A percentile compares a stretch with the other conserved stretches of the same genome.
Evolutionary conservation across 2,888 invertebrate genomes (phyloP).

Genomic region (Eupithecia subfuscata): DNA sequence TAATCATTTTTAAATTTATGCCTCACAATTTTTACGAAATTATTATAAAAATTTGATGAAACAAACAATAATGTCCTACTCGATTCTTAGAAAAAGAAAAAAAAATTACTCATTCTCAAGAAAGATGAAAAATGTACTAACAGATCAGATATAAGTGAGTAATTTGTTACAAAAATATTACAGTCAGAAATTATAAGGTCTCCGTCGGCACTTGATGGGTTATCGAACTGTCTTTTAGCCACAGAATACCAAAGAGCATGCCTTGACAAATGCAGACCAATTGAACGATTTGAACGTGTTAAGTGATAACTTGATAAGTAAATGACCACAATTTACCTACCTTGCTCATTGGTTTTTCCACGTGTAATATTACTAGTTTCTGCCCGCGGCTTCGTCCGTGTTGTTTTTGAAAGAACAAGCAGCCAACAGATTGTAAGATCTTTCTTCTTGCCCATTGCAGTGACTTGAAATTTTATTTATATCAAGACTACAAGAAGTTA

Average conservation of each 20-base stretch:
- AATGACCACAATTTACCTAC: neutral
- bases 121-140: neutral
- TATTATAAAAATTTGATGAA: too few species aligned
- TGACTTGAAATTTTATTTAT: too few species aligned
- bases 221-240: neutral
- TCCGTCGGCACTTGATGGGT: neutral
- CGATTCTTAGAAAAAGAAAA: too few species aligned
- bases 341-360: slow-evolving; percentile 1
- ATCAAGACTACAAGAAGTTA: too few species aligned
- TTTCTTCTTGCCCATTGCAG: too few species aligned
- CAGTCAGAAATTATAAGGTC: neutral
- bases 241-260: neutral
- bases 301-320: neutral
- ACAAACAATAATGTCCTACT: too few species aligned
- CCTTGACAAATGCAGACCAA: neutral
- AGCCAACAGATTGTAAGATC: too few species aligned
- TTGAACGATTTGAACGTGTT: neutral
- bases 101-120: neutral
- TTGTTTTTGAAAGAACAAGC: neutral
- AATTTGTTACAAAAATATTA: neutral
- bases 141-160: neutral
- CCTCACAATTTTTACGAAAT: too few species aligned
- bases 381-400: neutral
- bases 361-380: neutral
- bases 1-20: too few species aligned